Evolutionary conservation across 2,797 vertebrate genomes (phyloP).

Genomic region (Spinus pinus): DNA sequence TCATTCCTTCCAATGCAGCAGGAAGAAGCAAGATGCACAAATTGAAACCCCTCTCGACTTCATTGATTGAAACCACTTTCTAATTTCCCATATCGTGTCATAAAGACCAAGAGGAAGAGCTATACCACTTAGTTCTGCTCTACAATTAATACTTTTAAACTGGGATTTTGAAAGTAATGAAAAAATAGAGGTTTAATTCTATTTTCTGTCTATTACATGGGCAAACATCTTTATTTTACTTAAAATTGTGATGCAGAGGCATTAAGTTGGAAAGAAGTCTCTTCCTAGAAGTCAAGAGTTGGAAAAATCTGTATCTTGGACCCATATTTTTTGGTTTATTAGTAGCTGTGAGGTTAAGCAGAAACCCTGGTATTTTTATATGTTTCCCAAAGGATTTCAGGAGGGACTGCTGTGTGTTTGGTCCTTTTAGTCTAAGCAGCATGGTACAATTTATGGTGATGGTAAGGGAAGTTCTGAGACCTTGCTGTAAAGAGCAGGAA

Average conservation of each 20-base stretch:
- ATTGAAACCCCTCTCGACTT: rapidly evolving
- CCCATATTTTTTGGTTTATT: not conserved
- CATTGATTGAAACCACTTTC: not conserved
- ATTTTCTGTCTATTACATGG: not conserved
- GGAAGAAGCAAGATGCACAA: not conserved
- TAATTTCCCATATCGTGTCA: not conserved
- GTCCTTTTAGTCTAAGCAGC: not conserved
- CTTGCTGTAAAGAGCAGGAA: not conserved
- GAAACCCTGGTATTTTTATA: not conserved
- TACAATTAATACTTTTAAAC: not conserved
- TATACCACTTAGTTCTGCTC: not conserved
- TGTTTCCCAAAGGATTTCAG: not conserved
- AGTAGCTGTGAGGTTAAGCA: not conserved
- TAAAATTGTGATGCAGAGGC: rapidly evolving
- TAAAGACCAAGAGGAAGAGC: not conserved
- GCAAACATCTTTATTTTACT: not conserved
- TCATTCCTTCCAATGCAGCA: not conserved
- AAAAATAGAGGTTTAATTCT: not conserved
- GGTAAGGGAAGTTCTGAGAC: not conserved
- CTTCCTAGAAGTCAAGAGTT: not conserved
- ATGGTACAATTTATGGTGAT: rapidly evolving
- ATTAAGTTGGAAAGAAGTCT: not conserved
- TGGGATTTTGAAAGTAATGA: not conserved
- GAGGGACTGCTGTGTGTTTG: rapidly evolving
- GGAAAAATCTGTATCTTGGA: not conserved